Percentiles rank a stretch among this genome's conserved stretches.
These are phyloP conservation scores for Tenebrosternarchus preto DNA, from an alignment of 2,113 vertebrate genomes.

Conservation along the genomic window DNA sequence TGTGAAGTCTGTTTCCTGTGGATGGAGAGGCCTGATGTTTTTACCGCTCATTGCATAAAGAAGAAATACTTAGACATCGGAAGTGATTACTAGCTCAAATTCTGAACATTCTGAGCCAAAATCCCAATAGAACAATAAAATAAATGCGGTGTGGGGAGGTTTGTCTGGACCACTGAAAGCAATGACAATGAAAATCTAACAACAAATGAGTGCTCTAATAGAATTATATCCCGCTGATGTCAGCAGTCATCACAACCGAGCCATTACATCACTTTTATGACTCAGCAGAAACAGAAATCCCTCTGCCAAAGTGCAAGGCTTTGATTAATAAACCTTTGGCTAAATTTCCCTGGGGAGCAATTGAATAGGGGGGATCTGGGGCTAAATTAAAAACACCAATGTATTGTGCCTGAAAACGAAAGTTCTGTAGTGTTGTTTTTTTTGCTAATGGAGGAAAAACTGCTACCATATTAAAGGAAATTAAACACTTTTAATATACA, in stretches of 20 bases:
- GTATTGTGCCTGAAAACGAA: constrained; percentile 14
- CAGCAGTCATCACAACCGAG: constrained; percentile 60
- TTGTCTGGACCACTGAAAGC: constrained; percentile 65
- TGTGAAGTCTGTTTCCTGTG: background rate
- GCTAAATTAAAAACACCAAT: constrained; percentile 48
- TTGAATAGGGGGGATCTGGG: constrained; percentile 56
- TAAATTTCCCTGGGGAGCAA: constrained; percentile 65
- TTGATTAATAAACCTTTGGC: constrained; percentile 58
- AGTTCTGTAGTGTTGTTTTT: background rate
- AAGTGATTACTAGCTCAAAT: constrained; percentile 45
- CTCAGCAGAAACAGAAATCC: constrained; percentile 59
- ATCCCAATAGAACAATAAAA: constrained; percentile 64
- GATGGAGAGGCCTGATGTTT: background rate
- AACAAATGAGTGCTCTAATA: constrained; percentile 65
- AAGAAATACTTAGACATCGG: constrained; percentile 41
- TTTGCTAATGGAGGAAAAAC: background rate
- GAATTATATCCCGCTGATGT: constrained; percentile 71
- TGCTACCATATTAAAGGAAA: constrained; percentile 1
- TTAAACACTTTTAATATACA: background rate
- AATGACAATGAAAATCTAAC: constrained; percentile 61
- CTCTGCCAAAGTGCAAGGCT: constrained; percentile 56
- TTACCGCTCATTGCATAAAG: background rate
- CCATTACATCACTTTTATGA: constrained; percentile 68
- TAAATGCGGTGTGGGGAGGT: constrained; percentile 60
- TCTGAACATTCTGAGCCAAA: constrained; percentile 34